Percentiles rank a stretch among this genome's conserved stretches.
phyloP scores from a whole-genome alignment of 2,113 vertebrate species.

The Hyaena hyaena region DNA sequence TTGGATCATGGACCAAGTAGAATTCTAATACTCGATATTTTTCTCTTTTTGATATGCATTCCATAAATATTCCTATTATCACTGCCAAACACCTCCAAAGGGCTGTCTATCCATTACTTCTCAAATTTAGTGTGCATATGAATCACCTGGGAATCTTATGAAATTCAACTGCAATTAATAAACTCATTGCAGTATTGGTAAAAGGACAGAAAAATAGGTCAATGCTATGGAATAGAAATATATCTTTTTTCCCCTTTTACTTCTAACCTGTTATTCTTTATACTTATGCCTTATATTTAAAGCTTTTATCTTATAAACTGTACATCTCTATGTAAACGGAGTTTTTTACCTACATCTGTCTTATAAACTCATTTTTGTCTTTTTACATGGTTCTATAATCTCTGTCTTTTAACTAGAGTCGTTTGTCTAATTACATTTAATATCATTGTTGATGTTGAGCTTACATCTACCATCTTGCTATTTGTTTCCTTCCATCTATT shows the following conservation, averaged over 20 bases:
- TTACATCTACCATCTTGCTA: not conserved
- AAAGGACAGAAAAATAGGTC: not conserved
- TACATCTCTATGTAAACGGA: not conserved
- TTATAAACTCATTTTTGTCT: not conserved
- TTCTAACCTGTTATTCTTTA: not conserved
- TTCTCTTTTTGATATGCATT: not conserved
- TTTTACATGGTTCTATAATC: constrained; percentile 17
- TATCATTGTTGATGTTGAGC: not conserved
- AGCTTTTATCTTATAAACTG: not conserved
- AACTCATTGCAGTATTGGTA: not conserved
- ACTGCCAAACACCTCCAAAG: not conserved
- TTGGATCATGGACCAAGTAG: not conserved
- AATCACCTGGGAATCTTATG: not conserved
- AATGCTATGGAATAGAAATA: not conserved
- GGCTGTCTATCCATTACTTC: not conserved
- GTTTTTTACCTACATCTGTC: not conserved
- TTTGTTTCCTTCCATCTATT: constrained; percentile 4
- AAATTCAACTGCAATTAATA: constrained; percentile 12
- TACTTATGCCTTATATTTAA: not conserved
- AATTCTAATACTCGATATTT: not conserved
- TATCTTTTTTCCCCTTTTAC: not conserved
- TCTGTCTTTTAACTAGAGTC: constrained; percentile 27
- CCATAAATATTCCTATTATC: constrained; percentile 23
- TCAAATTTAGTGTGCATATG: constrained; percentile 11
- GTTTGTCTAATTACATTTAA: constrained; percentile 1